phyloP scores from a whole-genome alignment of 2,113 vertebrate species.

The Lethenteron reissneri region DNA sequence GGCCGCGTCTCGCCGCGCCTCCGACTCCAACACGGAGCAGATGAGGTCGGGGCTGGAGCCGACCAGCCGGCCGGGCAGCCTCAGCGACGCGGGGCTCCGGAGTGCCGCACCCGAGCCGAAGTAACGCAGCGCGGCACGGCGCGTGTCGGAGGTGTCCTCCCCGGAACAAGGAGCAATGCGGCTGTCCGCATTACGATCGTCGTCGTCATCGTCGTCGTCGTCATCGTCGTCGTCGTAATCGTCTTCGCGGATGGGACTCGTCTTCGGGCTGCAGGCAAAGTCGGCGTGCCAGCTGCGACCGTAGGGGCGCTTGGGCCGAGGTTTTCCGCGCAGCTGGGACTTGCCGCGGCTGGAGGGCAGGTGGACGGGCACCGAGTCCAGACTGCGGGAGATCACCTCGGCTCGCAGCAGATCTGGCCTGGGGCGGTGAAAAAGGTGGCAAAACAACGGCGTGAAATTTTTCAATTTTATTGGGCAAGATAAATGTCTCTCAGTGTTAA shows the following conservation, averaged over 20 bases:
- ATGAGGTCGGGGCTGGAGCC: conserved; percentile 72
- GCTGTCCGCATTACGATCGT: background rate
- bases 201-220: background rate
- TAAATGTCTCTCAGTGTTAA: no score
- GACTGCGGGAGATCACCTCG: conserved; percentile 62
- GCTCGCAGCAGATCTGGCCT: conserved; percentile 79
- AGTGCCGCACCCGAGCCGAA: conserved; percentile 20
- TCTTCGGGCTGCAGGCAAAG: background rate
- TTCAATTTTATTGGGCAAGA: no score
- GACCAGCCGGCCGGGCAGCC: conserved; percentile 40
- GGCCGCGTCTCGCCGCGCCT: conserved; percentile 21
- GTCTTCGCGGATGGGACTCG: background rate
- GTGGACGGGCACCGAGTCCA: conserved; percentile 59
- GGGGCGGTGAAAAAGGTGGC: background rate
- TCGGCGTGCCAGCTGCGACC: background rate
- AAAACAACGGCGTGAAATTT: no score
- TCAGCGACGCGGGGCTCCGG: conserved; percentile 26
- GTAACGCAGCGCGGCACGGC: conserved; percentile 11
- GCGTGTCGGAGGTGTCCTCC: conserved; percentile 13
- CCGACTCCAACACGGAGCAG: conserved; percentile 43
- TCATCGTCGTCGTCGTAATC: background rate
- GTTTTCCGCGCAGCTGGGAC: conserved; percentile 34
- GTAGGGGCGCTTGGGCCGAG: background rate
- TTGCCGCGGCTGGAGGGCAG: conserved; percentile 56
- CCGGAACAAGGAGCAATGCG: conserved; percentile 17